These are phyloP conservation scores for Heliornis fulica DNA, from an alignment of 2,113 vertebrate genomes.

Conservation along the genomic window DNA sequence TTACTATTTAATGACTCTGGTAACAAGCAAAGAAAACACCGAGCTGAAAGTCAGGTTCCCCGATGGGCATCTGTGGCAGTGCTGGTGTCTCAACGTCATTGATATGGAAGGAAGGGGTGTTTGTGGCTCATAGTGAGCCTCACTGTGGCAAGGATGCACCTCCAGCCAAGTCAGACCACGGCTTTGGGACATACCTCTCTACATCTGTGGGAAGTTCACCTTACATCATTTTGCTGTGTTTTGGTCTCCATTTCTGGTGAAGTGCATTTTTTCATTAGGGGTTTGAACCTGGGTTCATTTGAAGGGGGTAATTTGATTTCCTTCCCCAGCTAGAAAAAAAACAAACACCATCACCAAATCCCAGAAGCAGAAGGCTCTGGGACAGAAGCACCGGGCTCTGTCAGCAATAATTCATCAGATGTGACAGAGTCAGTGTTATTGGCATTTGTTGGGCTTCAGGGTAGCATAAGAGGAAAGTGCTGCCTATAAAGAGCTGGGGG, in stretches of 20 bases:
- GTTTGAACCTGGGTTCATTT: background rate
- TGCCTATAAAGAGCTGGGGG: background rate
- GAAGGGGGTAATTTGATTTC: background rate
- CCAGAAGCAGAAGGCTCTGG: too few relatives aligned
- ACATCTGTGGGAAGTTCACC: background rate
- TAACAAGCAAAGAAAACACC: background rate
- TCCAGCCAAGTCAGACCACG: background rate
- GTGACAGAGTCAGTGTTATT: background rate
- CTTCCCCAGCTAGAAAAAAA: background rate
- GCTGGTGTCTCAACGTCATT: background rate
- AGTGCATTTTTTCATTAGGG: background rate
- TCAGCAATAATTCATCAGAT: background rate
- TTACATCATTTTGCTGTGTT: background rate
- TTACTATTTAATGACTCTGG: rapidly evolving
- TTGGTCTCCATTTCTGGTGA: background rate
- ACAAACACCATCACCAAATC: background rate
- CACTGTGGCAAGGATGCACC: rapidly evolving
- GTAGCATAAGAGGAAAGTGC: background rate
- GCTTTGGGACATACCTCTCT: background rate
- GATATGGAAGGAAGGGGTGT: rapidly evolving
- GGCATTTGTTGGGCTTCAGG: background rate
- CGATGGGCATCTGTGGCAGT: rapidly evolving
- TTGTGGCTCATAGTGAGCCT: background rate
- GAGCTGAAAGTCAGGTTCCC: background rate
- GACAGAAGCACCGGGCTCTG: background rate